Percentiles rank a stretch among this genome's conserved stretches.
Evolutionary conservation across 2,113 vertebrate genomes (phyloP).

Genomic region (Heterochromis multidens): DNA sequence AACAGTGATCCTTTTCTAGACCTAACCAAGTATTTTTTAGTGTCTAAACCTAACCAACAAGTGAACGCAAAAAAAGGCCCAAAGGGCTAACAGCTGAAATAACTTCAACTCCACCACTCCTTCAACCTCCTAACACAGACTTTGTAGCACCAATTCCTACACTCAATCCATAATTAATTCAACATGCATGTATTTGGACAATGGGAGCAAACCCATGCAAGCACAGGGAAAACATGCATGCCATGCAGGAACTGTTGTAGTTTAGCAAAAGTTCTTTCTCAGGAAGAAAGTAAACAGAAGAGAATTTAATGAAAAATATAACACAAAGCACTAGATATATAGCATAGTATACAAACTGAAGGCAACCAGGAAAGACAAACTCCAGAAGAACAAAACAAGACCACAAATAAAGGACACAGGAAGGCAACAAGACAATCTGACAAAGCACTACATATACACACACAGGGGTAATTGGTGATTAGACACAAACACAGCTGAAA

Average conservation of each 20-base stretch:
- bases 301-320: not conserved
- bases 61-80: not conserved
- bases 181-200: not conserved
- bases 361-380: not conserved
- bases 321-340: not conserved
- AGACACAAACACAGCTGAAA: no score
- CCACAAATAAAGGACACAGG: not conserved
- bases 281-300: no score
- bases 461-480: no score
- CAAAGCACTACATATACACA: no score
- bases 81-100: not conserved
- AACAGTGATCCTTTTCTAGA: not conserved
- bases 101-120: not conserved
- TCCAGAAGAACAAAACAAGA: not conserved
- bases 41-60: not conserved
- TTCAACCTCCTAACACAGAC: not conserved
- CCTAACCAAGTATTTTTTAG: not conserved
- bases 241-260: not conserved
- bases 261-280: no score
- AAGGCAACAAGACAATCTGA: not conserved
- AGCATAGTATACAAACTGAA: not conserved
- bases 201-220: not conserved
- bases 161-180: not conserved
- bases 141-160: not conserved
- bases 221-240: not conserved